Evolutionary conservation across 2,888 invertebrate genomes (phyloP), one percentile per base, ranked within the genome.

Genomic region (Ophioninae sp.): DNA sequence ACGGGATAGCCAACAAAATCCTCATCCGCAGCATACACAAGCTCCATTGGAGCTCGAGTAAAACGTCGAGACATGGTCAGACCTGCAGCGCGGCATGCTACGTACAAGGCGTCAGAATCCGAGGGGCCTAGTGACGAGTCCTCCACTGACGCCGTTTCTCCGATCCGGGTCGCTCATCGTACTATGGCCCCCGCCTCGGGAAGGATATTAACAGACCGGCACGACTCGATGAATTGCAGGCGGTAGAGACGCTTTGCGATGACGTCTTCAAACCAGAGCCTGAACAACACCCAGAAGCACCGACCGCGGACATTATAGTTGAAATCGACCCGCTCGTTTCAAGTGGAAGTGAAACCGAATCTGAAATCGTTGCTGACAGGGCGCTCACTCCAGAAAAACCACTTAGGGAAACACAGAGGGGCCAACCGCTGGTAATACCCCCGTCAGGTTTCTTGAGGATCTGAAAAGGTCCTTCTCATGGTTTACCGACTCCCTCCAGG

Each of bases 371-470:
- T 39, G 37, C 37, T 30, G 64, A 64, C 64, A 37, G 64, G n/a
- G 37, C 64, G n/a, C n/a, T 64, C 13, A 64, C 64, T 37, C 64
- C 64, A 6, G 64, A 64, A 2, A 64, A 37, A 30, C 6, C 64
- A 64, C 2, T 1, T 13, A 6, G n/a, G n/a, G n/a, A n/a, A n/a
- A n/a, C n/a, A n/a, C 37, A 30, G n/a, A 64, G 64, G 6, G 39
- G 39, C 39, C 1, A 17, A 30, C 8, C 0, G 30, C 13, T 0
- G 2, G 6, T 7, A 13, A 64, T 30, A 10, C 62, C 1, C 30
- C 62, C 7, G 10, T 1, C 7, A 30, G 62, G 37, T 64, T 64
- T 17, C 17, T 64, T 13, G 30, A 62, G 30, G 30, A 62, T 7
- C 62, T 30, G 13, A 62, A 62, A 39, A 39, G 39, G 7, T 39